A percentile compares a stretch with the other conserved stretches of the same genome.
Conservation (phyloP, 2,113 vertebrate species). For the Triplophysa rosa region DNA sequence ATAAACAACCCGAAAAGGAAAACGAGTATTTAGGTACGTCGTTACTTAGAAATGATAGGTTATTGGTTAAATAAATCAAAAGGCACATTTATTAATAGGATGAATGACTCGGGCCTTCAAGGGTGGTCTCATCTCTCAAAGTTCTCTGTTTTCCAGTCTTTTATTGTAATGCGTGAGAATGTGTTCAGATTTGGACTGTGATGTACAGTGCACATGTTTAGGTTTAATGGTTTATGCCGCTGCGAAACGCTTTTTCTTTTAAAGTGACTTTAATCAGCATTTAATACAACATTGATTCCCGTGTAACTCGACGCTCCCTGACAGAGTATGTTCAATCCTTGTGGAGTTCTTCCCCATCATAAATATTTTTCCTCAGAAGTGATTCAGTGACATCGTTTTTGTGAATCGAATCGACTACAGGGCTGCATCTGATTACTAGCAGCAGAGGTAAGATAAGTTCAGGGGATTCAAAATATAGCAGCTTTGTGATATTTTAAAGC, state of each 20-base stretch:
- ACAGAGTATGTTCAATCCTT: conserved; percentile 9
- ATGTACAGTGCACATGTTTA: background rate
- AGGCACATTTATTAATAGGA: conserved; percentile 83
- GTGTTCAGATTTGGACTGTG: conserved; percentile 4
- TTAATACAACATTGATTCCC: conserved; percentile 23
- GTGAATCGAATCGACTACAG: conserved; percentile 19
- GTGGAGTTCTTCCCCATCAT: conserved; percentile 9
- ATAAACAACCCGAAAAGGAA: conserved; percentile 67
- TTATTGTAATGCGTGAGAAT: conserved; percentile 12
- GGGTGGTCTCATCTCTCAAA: conserved; percentile 56
- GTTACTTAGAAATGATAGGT: conserved; percentile 77
- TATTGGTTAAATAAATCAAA: conserved; percentile 82
- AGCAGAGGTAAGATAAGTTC: conserved; percentile 39
- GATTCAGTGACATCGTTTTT: conserved; percentile 12
- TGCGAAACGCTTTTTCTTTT: conserved; percentile 1
- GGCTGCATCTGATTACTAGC: conserved; percentile 29
- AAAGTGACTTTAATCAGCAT: conserved; percentile 20
- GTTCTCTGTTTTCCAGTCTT: conserved; percentile 42
- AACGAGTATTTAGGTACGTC: conserved; percentile 75
- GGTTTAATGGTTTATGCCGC: conserved; percentile 7
- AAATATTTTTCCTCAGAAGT: background rate
- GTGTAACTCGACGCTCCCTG: background rate
- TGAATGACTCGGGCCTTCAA: conserved; percentile 73
- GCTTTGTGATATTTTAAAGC: conserved; percentile 66
- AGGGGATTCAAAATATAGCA: conserved; percentile 65